Conservation (phyloP, 2,797 vertebrate species). For the Urosaurus nigricauda region DNA sequence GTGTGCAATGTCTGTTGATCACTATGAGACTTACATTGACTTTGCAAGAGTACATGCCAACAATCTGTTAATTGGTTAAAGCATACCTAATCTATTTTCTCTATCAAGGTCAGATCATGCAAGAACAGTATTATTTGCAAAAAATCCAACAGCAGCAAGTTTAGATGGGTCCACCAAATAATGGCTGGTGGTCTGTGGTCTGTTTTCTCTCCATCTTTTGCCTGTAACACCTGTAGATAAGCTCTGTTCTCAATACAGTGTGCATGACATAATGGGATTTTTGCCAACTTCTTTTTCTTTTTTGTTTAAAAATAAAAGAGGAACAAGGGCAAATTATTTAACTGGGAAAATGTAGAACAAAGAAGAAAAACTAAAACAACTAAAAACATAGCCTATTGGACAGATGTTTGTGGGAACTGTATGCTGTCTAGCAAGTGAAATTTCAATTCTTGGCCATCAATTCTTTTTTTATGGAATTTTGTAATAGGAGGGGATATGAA, state of each 20-base stretch:
- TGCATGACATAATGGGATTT: neutral
- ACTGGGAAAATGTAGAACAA: neutral
- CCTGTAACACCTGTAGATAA: neutral
- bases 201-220: neutral
- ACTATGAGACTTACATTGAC: neutral
- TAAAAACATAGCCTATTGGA: neutral
- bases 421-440: neutral
- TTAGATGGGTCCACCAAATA: neutral
- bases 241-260: neutral
- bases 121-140: neutral
- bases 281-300: neutral
- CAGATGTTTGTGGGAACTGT: no score
- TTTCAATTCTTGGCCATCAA: neutral
- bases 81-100: no score
- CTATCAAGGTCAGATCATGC: neutral
- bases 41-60: neutral
- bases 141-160: neutral
- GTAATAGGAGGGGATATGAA: neutral
- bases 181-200: neutral
- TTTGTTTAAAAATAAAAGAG: neutral
- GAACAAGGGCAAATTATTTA: neutral
- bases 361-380: neutral
- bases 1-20: neutral
- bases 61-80: neutral
- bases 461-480: neutral